Conservation (phyloP, 2,888 invertebrate species). For the Acrobasis suavella region DNA sequence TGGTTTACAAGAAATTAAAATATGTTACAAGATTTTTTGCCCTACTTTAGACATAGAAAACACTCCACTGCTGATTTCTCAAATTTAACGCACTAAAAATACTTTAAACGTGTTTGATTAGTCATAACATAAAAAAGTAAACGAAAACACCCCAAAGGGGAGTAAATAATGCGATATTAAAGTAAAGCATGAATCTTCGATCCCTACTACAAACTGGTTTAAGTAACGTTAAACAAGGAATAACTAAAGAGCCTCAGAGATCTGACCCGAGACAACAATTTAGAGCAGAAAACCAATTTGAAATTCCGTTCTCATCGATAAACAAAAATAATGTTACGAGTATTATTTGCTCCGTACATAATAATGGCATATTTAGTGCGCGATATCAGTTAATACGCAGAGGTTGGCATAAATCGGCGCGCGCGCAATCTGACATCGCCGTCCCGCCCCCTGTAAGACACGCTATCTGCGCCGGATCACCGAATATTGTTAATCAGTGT, state of each 20-base stretch:
- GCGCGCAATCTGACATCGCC: constrained; percentile 74
- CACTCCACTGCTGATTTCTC: too few relatives aligned
- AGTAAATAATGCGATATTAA: background rate
- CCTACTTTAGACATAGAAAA: too few relatives aligned
- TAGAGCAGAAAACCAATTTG: constrained; percentile 35
- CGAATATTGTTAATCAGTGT: constrained; percentile 83
- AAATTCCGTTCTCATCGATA: constrained; percentile 68
- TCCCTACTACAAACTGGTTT: background rate
- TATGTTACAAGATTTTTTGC: too few relatives aligned
- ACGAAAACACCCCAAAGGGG: too few relatives aligned
- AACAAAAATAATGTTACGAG: constrained; percentile 52
- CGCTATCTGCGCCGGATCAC: constrained; percentile 77
- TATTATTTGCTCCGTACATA: constrained; percentile 79
- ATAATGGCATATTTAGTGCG: constrained; percentile 81
- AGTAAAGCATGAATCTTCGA: background rate
- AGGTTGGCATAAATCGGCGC: constrained; percentile 76
- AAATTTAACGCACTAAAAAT: too few relatives aligned
- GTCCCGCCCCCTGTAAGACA: constrained; percentile 64
- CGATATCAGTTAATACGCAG: constrained; percentile 79
- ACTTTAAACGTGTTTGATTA: too few relatives aligned
- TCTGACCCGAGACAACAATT: constrained; percentile 21
- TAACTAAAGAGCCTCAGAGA: constrained; percentile 15
- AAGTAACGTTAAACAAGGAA: constrained; percentile 20
- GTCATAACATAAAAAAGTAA: too few relatives aligned
- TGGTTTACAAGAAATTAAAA: too few relatives aligned